Base-by-base conservation (phyloP, 2,113 vertebrate genomes). In the Tragulus kanchil region DNA sequence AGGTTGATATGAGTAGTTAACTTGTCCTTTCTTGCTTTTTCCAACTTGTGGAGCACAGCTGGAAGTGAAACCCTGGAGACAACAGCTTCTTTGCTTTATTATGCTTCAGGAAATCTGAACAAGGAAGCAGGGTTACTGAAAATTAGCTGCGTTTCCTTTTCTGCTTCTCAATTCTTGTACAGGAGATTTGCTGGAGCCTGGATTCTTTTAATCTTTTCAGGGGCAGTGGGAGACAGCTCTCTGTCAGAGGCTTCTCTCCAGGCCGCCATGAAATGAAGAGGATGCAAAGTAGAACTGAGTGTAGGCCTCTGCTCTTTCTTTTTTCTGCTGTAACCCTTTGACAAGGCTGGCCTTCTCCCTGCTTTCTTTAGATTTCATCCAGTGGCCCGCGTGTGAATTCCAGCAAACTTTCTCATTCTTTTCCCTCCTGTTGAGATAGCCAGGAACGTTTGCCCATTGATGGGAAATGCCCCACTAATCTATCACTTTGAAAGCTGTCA, bases 11-110 rank as follows among this genome's bases (percentile, higher is more conserved):
- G 75, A 82, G 58, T 25, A 90, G 62, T 82, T 78, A 93, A 90
- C 86, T 54, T 78, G 95, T 90, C 89, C 87, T 42, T 97, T 95
- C 95, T 95, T 92, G 73, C 78, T 92, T 90, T 94, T 93, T 78
- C 85, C 93, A 85, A 58, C 87, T 79, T 94, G 64, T 87, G 61
- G 67, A 71, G 87, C 96, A 94, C 92, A 97, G 96, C 62, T 94
- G 89, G 89, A 77, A 92, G 81, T 84, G 54, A 81, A 90, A 58
- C 84, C 94, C 89, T 54, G 42, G 79, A 90, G 92, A 92, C 62
- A 67, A 64, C 31, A 88, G 65, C 58, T 77, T 92, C 54, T 91
- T 69, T 81, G 13, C 90, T 93, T 96, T 92, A 95, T 93, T 94
- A 59, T 90, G 50, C 81, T 86, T 90, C 9, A 0, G 65, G 90